Evolutionary conservation across 2,113 vertebrate genomes (phyloP).

Genomic region (Ophiodon elongatus): DNA sequence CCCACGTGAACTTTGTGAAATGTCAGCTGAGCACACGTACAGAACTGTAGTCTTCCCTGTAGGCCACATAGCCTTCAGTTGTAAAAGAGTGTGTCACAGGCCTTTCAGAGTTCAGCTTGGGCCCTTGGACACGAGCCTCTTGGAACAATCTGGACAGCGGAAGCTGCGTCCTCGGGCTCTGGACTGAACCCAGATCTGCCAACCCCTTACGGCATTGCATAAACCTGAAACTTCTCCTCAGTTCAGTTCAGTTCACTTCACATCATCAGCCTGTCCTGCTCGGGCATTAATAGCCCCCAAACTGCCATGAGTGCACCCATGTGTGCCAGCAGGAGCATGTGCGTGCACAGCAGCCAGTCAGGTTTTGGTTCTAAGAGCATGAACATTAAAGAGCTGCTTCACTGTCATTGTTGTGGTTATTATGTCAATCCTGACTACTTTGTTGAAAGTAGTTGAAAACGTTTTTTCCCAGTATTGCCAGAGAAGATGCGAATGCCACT

Average conservation of each 20-base stretch:
- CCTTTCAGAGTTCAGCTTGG: slow-evolving; percentile 20
- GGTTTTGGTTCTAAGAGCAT: slow-evolving; percentile 32
- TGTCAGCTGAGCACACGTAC: slow-evolving; percentile 3
- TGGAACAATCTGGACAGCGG: slow-evolving; percentile 45
- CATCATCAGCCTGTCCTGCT: slow-evolving; percentile 50
- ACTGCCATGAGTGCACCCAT: slow-evolving; percentile 45
- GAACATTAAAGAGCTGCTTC: slow-evolving; percentile 42
- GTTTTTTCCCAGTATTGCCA: not conserved
- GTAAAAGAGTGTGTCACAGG: not conserved
- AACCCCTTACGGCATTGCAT: slow-evolving; percentile 37
- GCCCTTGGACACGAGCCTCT: slow-evolving; percentile 24
- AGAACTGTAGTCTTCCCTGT: not conserved
- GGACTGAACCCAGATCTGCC: slow-evolving; percentile 53
- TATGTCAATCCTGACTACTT: slow-evolving; percentile 5
- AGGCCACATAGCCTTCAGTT: not conserved
- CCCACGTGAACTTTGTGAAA: not conserved
- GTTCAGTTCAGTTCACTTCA: slow-evolving; percentile 59
- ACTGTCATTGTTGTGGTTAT: slow-evolving; percentile 19
- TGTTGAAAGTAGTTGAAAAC: slow-evolving; percentile 15
- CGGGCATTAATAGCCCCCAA: slow-evolving; percentile 41
- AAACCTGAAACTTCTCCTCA: slow-evolving; percentile 43
- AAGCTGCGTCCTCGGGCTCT: slow-evolving; percentile 22
- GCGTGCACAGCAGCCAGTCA: slow-evolving; percentile 29
- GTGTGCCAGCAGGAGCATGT: slow-evolving; percentile 41
- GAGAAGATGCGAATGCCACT: too few species aligned